phyloP scores from a whole-genome alignment of 1,140 invertebrate genomes.

The Sinonovacula constricta region DNA sequence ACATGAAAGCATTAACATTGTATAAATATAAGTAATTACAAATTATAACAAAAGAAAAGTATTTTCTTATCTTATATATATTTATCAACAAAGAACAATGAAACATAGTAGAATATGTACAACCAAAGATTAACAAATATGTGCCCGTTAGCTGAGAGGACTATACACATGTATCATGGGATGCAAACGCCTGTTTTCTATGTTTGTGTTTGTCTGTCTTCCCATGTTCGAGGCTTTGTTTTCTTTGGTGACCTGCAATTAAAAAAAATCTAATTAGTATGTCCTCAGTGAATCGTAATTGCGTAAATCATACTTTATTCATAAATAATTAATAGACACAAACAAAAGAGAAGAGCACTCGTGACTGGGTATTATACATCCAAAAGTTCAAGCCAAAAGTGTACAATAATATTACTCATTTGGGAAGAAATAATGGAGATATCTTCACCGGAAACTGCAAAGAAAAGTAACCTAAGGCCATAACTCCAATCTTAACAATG shows the following conservation, averaged over 20 bases:
- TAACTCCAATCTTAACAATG: too few relatives aligned
- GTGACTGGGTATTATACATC: not conserved
- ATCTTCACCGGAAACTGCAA: too few relatives aligned
- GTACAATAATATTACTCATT: not conserved
- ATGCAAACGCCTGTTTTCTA: slow-evolving; percentile 62
- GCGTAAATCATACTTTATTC: too few relatives aligned
- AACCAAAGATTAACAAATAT: not conserved
- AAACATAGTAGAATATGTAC: not conserved
- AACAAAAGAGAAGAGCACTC: not conserved
- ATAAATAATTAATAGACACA: not conserved
- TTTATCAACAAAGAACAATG: too few relatives aligned
- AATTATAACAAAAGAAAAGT: too few relatives aligned
- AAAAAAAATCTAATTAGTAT: slow-evolving; percentile 19
- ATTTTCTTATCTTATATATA: too few relatives aligned
- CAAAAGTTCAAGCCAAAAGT: not conserved
- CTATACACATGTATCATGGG: slow-evolving; percentile 67
- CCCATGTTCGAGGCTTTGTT: slow-evolving; percentile 71
- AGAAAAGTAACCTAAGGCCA: too few relatives aligned
- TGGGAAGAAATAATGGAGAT: too few relatives aligned
- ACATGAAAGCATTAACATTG: too few relatives aligned
- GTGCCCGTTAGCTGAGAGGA: not conserved
- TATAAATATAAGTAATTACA: too few relatives aligned
- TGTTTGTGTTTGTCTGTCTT: slow-evolving; percentile 73
- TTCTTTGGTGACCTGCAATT: slow-evolving; percentile 71
- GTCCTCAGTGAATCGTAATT: too few relatives aligned